phyloP scores from a whole-genome alignment of 2,888 invertebrate species.

The Dasysyrphus tricinctus region DNA sequence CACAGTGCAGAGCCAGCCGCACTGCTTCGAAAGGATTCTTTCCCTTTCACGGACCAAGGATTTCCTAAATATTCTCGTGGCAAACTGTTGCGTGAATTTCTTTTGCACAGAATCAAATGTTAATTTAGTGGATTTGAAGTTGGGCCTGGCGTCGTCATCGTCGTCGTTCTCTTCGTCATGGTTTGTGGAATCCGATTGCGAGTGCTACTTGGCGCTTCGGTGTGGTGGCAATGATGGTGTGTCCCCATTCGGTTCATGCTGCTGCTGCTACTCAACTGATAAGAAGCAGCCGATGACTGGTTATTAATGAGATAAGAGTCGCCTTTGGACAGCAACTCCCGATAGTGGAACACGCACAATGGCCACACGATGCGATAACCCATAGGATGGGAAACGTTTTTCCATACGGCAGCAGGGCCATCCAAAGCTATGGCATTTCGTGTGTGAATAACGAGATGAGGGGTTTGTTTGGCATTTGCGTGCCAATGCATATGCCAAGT shows the following conservation, averaged over 20 bases:
- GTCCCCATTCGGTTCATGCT: constrained; percentile 57
- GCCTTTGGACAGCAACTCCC: constrained; percentile 74
- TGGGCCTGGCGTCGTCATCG: constrained; percentile 59
- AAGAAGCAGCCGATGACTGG: constrained; percentile 75
- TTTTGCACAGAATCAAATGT: constrained; percentile 67
- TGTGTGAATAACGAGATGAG: constrained; percentile 53
- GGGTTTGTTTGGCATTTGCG: constrained; percentile 73
- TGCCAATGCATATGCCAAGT: constrained; percentile 70
- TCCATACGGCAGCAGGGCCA: constrained; percentile 34
- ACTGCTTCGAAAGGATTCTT: constrained; percentile 55
- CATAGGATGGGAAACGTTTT: constrained; percentile 67
- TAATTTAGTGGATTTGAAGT: constrained; percentile 70
- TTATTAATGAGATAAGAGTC: constrained; percentile 75
- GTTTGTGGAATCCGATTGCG: constrained; percentile 68
- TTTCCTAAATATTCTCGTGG: constrained; percentile 66
- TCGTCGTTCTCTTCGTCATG: constrained; percentile 56
- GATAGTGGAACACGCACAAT: constrained; percentile 75
- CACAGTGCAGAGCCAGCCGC: background rate
- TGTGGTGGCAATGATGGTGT: constrained; percentile 58
- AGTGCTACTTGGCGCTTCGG: constrained; percentile 68
- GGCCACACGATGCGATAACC: constrained; percentile 73
- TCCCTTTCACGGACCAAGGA: constrained; percentile 64
- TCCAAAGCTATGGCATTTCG: constrained; percentile 48
- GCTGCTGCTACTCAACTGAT: constrained; percentile 71
- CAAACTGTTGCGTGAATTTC: constrained; percentile 75